A percentile compares a stretch with the other conserved stretches of the same genome.
Evolutionary conservation across 2,113 vertebrate genomes (phyloP).

Genomic region (Odocoileus virginianus): DNA sequence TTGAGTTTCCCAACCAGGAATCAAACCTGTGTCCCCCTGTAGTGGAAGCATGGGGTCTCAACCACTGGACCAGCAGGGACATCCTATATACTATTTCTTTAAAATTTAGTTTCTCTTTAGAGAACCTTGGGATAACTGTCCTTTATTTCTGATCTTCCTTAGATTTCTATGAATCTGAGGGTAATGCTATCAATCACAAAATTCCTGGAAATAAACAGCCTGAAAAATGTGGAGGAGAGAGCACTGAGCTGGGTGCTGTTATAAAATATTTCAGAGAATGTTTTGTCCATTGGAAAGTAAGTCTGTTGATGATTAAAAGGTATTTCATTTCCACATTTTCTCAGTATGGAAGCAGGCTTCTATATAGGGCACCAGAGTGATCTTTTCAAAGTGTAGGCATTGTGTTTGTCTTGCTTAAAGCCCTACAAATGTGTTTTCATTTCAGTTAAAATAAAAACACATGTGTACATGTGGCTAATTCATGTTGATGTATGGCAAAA

Average conservation of each 20-base stretch:
- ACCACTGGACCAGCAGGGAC: neutral
- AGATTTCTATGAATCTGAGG: neutral
- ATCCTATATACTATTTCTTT: neutral
- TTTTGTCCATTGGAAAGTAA: neutral
- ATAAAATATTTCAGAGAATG: neutral
- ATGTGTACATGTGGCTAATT: neutral
- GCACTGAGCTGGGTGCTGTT: neutral
- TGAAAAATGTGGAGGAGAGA: neutral
- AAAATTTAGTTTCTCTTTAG: neutral
- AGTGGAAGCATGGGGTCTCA: neutral
- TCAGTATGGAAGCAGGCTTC: neutral
- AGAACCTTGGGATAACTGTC: neutral
- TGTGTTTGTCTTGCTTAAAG: neutral
- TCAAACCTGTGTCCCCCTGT: neutral
- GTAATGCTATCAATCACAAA: neutral
- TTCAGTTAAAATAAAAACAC: neutral
- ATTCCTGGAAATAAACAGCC: neutral
- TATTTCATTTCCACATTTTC: neutral
- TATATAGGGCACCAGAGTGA: rapidly evolving
- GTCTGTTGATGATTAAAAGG: neutral
- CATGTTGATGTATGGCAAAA: neutral
- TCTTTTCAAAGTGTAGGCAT: neutral
- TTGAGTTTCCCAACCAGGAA: neutral
- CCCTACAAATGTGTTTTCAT: neutral
- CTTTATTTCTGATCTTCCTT: neutral